phyloP scores from a whole-genome alignment of 35 echinoderm and acorn worm species.

The Heliocidaris tuberculata region DNA sequence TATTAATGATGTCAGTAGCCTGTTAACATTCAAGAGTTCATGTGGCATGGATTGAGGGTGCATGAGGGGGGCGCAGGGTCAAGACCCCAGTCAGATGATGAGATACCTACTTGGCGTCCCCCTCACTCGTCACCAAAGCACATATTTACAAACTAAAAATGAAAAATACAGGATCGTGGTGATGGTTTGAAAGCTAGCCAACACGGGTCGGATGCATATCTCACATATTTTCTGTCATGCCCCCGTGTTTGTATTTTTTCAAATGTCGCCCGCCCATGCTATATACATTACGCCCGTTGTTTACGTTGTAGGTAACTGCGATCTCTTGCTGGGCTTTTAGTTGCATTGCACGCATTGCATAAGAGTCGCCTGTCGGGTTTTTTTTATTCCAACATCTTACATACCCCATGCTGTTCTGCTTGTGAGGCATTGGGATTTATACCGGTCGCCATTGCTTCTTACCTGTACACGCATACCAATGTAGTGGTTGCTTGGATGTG shows the following conservation, averaged over 20 bases:
- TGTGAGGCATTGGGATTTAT: neutral
- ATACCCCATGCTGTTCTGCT: neutral
- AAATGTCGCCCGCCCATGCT: slow-evolving; percentile 6
- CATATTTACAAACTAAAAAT: neutral
- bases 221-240: slow-evolving; percentile 11
- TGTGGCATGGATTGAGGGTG: neutral
- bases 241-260: slow-evolving; percentile 1
- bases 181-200: neutral
- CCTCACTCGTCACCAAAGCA: neutral
- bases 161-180: neutral
- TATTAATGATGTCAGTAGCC: neutral
- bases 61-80: neutral
- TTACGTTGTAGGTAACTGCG: neutral
- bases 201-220: neutral
- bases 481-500: neutral
- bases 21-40: slow-evolving; percentile 12
- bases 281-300: neutral
- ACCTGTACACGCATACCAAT: neutral
- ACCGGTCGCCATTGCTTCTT: neutral
- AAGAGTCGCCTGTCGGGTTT: neutral
- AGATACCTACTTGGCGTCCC: neutral
- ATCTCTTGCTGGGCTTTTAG: neutral
- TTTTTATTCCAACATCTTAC: neutral
- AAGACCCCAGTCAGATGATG: neutral
- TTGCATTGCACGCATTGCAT: neutral